phyloP scores from a whole-genome alignment of 2,113 vertebrate species.

The Petroica traversi region DNA sequence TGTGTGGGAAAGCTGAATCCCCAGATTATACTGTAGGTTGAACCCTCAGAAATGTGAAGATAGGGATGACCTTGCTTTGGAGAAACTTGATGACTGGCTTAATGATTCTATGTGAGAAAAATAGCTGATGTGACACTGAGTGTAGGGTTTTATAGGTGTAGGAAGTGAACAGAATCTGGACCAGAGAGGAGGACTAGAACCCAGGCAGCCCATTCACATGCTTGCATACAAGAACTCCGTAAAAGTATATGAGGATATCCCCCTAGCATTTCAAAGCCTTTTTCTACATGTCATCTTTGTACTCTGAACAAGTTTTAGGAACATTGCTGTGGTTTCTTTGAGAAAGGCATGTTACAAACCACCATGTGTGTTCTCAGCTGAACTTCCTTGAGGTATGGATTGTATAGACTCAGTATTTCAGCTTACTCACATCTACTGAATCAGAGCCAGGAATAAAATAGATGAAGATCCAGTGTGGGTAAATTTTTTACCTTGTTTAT shows the following conservation, averaged over 20 bases:
- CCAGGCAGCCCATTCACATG: background rate
- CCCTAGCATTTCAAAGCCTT: background rate
- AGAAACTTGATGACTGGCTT: background rate
- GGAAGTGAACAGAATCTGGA: background rate
- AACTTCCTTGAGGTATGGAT: background rate
- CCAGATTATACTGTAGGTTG: background rate
- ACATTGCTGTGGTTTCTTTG: background rate
- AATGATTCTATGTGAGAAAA: background rate
- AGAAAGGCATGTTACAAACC: background rate
- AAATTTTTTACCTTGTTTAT: background rate
- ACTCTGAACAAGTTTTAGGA: background rate
- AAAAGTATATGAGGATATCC: background rate
- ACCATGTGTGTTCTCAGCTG: background rate
- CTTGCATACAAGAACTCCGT: background rate
- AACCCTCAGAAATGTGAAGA: background rate
- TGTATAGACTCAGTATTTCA: background rate
- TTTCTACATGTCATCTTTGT: background rate
- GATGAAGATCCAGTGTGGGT: background rate
- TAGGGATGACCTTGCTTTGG: background rate
- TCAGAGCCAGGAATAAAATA: background rate
- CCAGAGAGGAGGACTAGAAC: background rate
- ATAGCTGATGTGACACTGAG: background rate
- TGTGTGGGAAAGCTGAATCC: background rate
- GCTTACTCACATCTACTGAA: background rate
- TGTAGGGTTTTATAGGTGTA: background rate